A percentile compares a stretch with the other conserved stretches of the same genome.
phyloP scores from a whole-genome alignment of 2,113 vertebrate species.

The Strix uralensis region DNA sequence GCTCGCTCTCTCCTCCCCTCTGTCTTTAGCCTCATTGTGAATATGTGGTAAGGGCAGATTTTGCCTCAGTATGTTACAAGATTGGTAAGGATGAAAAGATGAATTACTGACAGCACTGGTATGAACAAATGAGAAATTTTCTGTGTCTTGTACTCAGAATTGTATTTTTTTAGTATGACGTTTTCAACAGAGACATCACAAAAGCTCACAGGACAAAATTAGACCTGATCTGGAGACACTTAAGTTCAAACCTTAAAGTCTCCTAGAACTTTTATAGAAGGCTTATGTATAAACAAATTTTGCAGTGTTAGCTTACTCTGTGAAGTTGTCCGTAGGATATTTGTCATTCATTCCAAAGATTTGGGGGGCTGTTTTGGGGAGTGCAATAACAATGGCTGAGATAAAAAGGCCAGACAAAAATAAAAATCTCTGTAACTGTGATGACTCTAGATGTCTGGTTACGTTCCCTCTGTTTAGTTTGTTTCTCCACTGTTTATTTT shows the following conservation, averaged over 20 bases:
- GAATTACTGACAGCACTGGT: background rate
- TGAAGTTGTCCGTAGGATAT: background rate
- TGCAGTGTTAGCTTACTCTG: background rate
- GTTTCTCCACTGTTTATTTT: background rate
- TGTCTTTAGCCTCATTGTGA: background rate
- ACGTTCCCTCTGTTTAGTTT: background rate
- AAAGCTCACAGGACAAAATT: background rate
- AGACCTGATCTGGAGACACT: background rate
- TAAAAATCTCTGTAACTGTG: background rate
- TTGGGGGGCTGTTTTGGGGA: background rate
- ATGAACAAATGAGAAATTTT: background rate
- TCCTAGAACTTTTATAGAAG: background rate
- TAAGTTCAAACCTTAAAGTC: background rate
- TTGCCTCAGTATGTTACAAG: rapidly evolving
- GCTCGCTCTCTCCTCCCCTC: no score
- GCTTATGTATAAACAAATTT: background rate
- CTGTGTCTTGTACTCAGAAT: background rate
- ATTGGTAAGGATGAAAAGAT: background rate
- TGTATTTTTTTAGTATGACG: background rate
- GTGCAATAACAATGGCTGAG: background rate
- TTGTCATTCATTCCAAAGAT: background rate
- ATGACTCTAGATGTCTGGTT: background rate
- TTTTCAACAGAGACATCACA: background rate
- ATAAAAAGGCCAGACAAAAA: background rate
- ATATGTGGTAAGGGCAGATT: background rate